Evolutionary conservation across 2,113 vertebrate genomes (phyloP), one percentile per base, ranked within the genome.

Genomic region (Acrocephalus arundinaceus): DNA sequence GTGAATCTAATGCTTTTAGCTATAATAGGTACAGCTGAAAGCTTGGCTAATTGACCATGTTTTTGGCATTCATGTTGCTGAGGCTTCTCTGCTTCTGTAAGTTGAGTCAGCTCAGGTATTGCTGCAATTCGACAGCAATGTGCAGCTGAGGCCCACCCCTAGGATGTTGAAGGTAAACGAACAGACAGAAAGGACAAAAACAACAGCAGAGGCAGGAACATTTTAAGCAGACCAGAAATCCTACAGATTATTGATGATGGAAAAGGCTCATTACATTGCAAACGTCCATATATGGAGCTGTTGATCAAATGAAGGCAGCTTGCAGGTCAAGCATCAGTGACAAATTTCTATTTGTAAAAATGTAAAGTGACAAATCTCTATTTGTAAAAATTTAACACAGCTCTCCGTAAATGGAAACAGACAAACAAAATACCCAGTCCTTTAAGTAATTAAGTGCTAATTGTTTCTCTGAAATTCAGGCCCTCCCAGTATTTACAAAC

Each of bases 361-460:
- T 74, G 49, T 61, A 87, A 66, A 0, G 5, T 4, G 51, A 43
- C 88, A 82, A 73, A 54, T 75, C 24, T 62, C n/a, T 59, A 6
- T 66, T 54, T 52, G 89, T 59, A 49, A 83, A 94, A 91, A 68
- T 81, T 67, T 66, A 90, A 68, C 1, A 2, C 62, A 92, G 76
- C 90, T 90, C 51, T 35, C 72, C 1, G 0, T 84, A 86, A 86
- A 88, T 86, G 48, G 68, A 86, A 96, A 33, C 43, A 76, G 90
- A 45, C 21, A 65, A 87, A 77, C 25, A 65, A 84, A 94, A 87
- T 82, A 46, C 6, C 21, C 76, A 63, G 24, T 48, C 61, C 58
- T 61, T 72, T 78, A 87, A 74, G 72, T 90, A 70, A 94, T 80
- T 66, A 90, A 61, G 49, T n/a, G 33, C 35, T 91, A 79, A 68